Conservation (phyloP, 2,113 vertebrate genomes). For the Semicossyphus pulcher region DNA sequence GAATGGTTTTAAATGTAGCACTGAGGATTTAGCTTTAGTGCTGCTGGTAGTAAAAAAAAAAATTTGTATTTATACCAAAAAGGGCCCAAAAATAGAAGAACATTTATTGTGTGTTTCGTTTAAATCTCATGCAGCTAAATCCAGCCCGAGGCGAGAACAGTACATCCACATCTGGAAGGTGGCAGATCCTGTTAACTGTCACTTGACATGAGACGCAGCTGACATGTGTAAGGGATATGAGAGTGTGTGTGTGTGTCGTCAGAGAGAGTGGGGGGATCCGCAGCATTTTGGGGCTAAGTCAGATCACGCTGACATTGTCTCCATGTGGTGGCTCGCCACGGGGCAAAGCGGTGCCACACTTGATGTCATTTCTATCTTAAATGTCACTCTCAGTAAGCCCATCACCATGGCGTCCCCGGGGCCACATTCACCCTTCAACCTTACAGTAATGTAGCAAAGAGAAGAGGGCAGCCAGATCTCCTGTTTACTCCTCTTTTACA, state of each 20-base stretch:
- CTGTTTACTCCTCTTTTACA: slow-evolving; percentile 74
- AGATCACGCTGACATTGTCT: slow-evolving; percentile 72
- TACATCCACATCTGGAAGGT: slow-evolving; percentile 73
- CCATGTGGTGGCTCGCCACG: slow-evolving; percentile 56
- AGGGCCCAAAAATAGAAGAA: slow-evolving; percentile 10
- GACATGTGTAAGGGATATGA: slow-evolving; percentile 60
- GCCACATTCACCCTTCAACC: slow-evolving; percentile 77
- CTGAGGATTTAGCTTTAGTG: slow-evolving; percentile 1
- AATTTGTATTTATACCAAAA: background rate
- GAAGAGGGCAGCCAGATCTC: slow-evolving; percentile 54
- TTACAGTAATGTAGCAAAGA: slow-evolving; percentile 66
- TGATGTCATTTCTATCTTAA: slow-evolving; percentile 76
- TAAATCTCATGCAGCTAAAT: slow-evolving; percentile 42
- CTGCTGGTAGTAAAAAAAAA: background rate
- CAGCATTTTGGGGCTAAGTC: slow-evolving; percentile 61
- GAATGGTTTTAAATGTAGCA: slow-evolving; percentile 17
- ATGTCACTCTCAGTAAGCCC: slow-evolving; percentile 75
- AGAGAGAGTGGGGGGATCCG: slow-evolving; percentile 6
- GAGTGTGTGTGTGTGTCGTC: background rate
- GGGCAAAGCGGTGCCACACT: slow-evolving; percentile 69
- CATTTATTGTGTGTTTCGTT: slow-evolving; percentile 22
- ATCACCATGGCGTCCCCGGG: slow-evolving; percentile 63
- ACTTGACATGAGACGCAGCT: slow-evolving; percentile 59
- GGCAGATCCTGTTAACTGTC: slow-evolving; percentile 62
- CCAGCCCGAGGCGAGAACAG: slow-evolving; percentile 37